Evolutionary conservation across 2,888 invertebrate genomes (phyloP).

Genomic region (Drosophila engyochracea): DNA sequence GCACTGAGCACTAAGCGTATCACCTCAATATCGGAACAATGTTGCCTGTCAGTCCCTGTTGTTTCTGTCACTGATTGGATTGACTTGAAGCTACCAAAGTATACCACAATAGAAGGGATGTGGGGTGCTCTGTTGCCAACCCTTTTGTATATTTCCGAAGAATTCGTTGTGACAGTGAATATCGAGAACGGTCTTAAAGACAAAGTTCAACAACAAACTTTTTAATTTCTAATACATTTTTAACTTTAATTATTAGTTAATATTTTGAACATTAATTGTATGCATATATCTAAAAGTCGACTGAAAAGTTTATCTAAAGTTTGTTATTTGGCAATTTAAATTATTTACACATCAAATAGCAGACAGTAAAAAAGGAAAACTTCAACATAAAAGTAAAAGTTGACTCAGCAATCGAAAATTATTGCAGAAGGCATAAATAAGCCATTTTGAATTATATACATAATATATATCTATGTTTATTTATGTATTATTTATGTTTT

Average conservation of each 20-base stretch:
- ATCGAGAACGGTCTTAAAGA: not conserved
- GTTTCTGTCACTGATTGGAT: conserved; percentile 45
- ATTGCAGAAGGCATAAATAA: conserved; percentile 10
- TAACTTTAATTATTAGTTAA: not conserved
- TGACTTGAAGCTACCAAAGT: conserved; percentile 29
- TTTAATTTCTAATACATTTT: not conserved
- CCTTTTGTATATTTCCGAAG: conserved; percentile 10
- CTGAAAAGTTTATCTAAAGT: not conserved
- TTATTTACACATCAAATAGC: conserved; percentile 21
- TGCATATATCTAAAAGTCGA: not conserved
- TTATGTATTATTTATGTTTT: not conserved
- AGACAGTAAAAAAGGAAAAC: not conserved
- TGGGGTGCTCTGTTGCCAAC: conserved; percentile 2
- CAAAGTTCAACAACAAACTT: not conserved
- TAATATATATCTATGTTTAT: not conserved
- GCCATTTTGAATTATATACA: not conserved
- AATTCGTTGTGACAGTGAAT: conserved; percentile 10
- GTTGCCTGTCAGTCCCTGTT: conserved; percentile 34
- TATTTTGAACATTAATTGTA: too few species aligned
- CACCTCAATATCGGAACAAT: conserved; percentile 43
- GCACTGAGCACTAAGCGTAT: conserved; percentile 42
- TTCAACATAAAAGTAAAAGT: conserved; percentile 22
- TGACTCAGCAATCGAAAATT: conserved; percentile 34
- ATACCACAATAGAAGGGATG: not conserved
- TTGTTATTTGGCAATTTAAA: conserved; percentile 21